phyloP scores from a whole-genome alignment of 2,113 vertebrate species.

The Leucosticte australis region DNA sequence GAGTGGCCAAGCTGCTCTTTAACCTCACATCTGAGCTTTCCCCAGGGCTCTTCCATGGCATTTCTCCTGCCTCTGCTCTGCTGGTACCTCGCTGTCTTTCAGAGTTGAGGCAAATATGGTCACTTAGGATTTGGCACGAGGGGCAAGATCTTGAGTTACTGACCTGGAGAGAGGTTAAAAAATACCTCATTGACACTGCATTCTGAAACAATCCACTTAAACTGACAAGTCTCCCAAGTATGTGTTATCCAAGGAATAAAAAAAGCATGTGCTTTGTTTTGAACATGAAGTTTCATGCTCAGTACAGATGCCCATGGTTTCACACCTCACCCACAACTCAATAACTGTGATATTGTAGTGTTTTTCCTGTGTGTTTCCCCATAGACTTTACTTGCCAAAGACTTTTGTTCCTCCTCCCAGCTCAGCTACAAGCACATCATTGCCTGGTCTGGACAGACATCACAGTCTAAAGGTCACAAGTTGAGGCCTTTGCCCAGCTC shows the following conservation, averaged over 20 bases:
- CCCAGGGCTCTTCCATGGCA: neutral
- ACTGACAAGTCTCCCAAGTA: neutral
- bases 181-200: neutral
- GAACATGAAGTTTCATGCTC: neutral
- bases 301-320: neutral
- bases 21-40: neutral
- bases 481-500: neutral
- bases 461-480: neutral
- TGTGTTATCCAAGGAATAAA: neutral
- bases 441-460: neutral
- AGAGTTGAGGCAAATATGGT: neutral
- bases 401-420: neutral
- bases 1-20: neutral
- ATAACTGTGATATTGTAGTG: neutral
- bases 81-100: neutral
- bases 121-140: neutral
- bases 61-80: neutral
- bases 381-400: neutral
- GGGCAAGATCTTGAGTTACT: neutral
- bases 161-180: neutral
- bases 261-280: neutral
- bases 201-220: neutral
- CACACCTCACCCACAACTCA: neutral
- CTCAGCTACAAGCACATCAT: neutral
- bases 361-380: neutral